A percentile compares a stretch with the other conserved stretches of the same genome.
These are phyloP conservation scores for Malurus elegans DNA, from an alignment of 2,113 vertebrate genomes.

Conservation along the genomic window DNA sequence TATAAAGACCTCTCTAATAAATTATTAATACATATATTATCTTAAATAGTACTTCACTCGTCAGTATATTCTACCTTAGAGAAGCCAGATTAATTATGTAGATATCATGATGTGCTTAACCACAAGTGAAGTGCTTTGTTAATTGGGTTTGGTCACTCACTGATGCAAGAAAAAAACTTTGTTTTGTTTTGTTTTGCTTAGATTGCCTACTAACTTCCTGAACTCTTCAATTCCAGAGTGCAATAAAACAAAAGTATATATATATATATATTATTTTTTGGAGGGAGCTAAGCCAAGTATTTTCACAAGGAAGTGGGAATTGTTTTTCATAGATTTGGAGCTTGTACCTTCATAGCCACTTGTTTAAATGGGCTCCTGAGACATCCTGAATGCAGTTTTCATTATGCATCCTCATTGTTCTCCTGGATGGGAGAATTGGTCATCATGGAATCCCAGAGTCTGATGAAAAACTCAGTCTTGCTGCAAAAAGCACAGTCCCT, in stretches of 20 bases:
- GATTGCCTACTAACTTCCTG: background rate
- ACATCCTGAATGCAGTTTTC: background rate
- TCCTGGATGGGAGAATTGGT: background rate
- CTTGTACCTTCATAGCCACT: background rate
- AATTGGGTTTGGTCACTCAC: background rate
- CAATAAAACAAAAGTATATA: background rate
- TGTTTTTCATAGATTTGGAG: background rate
- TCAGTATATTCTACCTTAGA: background rate
- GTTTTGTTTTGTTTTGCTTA: background rate
- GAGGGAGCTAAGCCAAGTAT: background rate
- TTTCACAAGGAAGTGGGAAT: background rate
- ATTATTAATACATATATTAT: constrained; percentile 7
- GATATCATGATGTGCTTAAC: background rate
- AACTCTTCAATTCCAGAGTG: background rate
- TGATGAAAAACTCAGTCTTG: background rate
- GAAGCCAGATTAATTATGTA: background rate
- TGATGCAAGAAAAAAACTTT: background rate
- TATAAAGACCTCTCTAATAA: background rate
- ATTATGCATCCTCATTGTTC: background rate
- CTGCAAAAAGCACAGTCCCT: background rate
- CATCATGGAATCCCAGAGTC: background rate
- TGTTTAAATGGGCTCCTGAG: background rate
- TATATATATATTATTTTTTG: background rate
- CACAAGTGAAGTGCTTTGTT: background rate
- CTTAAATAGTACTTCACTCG: background rate